A percentile compares a stretch with the other conserved stretches of the same genome.
These are phyloP conservation scores for Hoplostethus atlanticus DNA, from an alignment of 2,797 vertebrate species.

Conservation along the genomic window DNA sequence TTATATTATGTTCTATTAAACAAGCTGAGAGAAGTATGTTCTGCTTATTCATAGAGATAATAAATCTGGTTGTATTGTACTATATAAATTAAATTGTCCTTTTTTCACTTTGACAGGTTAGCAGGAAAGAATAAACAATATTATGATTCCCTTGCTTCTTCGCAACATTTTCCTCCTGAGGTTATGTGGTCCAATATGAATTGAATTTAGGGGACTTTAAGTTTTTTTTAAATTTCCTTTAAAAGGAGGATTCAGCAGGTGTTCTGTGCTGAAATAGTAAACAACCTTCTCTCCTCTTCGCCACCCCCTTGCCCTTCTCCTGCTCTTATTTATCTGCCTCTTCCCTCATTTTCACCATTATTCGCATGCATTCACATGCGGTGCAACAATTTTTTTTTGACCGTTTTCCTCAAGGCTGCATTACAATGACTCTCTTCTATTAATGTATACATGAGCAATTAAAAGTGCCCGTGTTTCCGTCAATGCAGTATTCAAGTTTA, in stretches of 20 bases:
- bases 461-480: not conserved
- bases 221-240: conserved; percentile 14
- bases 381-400: no score
- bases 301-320: conserved; percentile 26
- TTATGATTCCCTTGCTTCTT: no score
- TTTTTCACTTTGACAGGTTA: not conserved
- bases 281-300: conserved; percentile 19
- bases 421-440: not conserved
- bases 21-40: not conserved
- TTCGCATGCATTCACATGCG: conserved; percentile 27
- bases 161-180: no score
- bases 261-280: conserved; percentile 68
- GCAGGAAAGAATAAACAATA: not conserved
- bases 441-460: not conserved
- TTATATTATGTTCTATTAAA: not conserved
- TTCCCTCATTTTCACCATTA: conserved; percentile 54
- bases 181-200: conserved; percentile 9
- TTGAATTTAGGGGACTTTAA: conserved; percentile 18
- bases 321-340: conserved; percentile 43
- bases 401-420: no score
- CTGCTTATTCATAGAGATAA: not conserved
- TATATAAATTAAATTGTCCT: not conserved
- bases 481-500: not conserved
- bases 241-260: conserved; percentile 40
- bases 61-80: not conserved